A percentile compares a stretch with the other conserved stretches of the same genome.
Conservation (phyloP, 2,113 vertebrate genomes). For the Tyto alba region DNA sequence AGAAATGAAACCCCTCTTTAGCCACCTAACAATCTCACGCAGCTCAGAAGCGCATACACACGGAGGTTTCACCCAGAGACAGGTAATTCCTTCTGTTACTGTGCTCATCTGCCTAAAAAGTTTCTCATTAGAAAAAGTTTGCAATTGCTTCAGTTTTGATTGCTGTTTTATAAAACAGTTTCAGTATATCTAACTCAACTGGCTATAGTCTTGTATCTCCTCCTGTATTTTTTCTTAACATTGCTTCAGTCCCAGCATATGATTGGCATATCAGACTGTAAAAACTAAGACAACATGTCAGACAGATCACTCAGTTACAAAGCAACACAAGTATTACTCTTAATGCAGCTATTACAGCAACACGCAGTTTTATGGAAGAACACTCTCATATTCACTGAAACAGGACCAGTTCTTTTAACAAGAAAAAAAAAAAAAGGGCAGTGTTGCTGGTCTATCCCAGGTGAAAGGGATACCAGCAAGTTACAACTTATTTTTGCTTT, state of each 20-base stretch:
- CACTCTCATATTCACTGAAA: background rate
- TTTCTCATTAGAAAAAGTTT: background rate
- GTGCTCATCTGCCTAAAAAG: background rate
- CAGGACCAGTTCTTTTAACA: background rate
- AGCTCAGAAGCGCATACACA: rapidly evolving
- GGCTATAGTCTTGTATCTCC: background rate
- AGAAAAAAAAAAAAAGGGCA: no score
- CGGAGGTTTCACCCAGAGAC: background rate
- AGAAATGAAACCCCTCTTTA: background rate
- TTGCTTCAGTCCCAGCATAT: background rate
- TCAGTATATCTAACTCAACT: background rate
- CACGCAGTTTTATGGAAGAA: background rate
- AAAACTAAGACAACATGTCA: background rate
- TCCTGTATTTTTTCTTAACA: background rate
- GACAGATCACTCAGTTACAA: background rate
- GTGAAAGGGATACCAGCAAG: background rate
- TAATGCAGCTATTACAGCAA: background rate
- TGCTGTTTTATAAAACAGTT: background rate
- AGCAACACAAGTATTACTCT: background rate
- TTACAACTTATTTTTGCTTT: background rate
- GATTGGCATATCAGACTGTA: background rate
- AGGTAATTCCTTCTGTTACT: background rate
- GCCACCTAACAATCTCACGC: background rate
- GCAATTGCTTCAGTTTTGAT: background rate
- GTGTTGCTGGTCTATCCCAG: background rate